phyloP scores from a whole-genome alignment of 1,140 invertebrate genomes.

The Megathymus violae region DNA sequence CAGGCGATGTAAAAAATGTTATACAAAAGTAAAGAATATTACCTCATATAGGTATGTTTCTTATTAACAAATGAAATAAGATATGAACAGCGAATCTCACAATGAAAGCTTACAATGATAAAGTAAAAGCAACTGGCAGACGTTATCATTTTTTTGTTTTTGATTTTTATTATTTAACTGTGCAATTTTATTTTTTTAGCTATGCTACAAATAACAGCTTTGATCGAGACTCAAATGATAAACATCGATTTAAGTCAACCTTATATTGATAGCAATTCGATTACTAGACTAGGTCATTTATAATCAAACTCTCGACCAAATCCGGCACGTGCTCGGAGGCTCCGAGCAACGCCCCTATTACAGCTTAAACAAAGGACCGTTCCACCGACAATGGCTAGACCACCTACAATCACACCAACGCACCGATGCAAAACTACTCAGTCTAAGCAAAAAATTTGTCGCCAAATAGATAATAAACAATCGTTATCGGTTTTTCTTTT shows the following conservation, averaged over 20 bases:
- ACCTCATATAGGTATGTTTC: no score
- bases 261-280: conserved; percentile 6
- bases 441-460: conserved; percentile 50
- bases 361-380: conserved; percentile 42
- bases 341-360: conserved; percentile 37
- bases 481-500: conserved; percentile 50
- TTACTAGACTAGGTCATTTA: conserved; percentile 29
- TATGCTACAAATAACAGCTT: no score
- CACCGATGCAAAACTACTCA: conserved; percentile 39
- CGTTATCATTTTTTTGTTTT: no score
- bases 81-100: no score
- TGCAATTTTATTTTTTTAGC: no score
- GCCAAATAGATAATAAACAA: conserved; percentile 61
- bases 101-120: no score
- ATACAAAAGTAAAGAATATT: no score
- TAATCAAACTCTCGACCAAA: conserved; percentile 18
- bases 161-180: no score
- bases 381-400: conserved; percentile 43
- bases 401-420: conserved; percentile 49
- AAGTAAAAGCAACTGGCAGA: no score
- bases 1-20: no score
- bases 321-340: conserved; percentile 36
- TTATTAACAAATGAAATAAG: no score
- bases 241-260: background rate
- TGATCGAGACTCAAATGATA: background rate